These are phyloP conservation scores for Heliconius hermathena DNA, from an alignment of 1,140 invertebrate species.

Conservation along the genomic window DNA sequence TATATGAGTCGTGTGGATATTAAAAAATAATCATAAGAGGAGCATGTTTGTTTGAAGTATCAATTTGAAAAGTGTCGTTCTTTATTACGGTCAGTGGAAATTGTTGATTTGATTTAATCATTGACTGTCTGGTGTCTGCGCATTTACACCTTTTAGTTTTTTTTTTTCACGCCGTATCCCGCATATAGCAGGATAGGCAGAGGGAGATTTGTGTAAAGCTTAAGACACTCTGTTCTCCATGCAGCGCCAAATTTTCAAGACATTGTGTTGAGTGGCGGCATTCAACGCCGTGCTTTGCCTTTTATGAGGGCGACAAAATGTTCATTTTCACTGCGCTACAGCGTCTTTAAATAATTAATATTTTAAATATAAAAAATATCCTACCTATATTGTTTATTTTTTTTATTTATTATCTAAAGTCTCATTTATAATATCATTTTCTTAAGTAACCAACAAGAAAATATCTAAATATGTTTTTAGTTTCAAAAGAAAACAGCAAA, in stretches of 20 bases:
- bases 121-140: background rate
- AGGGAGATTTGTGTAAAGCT: background rate
- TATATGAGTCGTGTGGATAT: slow-evolving; percentile 16
- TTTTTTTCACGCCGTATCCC: background rate
- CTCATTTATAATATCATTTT: no score
- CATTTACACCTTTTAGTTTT: background rate
- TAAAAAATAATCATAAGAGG: slow-evolving; percentile 27
- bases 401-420: no score
- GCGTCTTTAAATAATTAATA: no score
- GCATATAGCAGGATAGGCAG: background rate
- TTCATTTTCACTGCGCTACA: no score
- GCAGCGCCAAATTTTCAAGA: background rate
- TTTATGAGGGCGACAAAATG: background rate
- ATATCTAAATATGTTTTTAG: no score
- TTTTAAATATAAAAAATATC: no score
- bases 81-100: slow-evolving; percentile 28
- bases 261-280: background rate
- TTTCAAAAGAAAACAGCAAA: no score
- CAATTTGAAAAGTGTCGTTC: slow-evolving; percentile 22
- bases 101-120: background rate
- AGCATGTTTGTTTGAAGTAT: slow-evolving; percentile 24
- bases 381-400: no score
- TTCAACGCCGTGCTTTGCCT: background rate
- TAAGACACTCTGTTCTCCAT: background rate
- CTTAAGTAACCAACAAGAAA: no score